Evolutionary conservation across 2,113 vertebrate genomes (phyloP).

Genomic region (Eurystomus gularis): DNA sequence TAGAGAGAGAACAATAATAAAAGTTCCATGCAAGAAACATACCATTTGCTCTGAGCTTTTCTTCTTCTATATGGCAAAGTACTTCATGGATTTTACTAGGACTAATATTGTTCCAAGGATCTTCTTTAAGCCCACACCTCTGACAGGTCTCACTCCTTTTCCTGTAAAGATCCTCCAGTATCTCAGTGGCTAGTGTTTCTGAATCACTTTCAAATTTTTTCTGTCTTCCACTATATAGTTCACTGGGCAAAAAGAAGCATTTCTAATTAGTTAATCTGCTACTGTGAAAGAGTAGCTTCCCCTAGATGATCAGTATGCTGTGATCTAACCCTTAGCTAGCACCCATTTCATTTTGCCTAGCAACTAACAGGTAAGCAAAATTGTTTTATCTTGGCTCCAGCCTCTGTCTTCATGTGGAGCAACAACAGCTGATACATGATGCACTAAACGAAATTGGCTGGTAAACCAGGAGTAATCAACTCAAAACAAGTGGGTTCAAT

Average conservation of each 20-base stretch:
- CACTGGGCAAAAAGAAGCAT: not conserved
- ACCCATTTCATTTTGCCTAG: not conserved
- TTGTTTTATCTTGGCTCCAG: not conserved
- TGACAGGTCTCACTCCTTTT: not conserved
- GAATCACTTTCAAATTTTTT: not conserved
- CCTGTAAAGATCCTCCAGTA: not conserved
- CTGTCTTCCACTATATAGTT: not conserved
- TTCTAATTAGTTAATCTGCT: not conserved
- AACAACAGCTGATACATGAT: not conserved
- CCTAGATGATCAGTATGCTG: not conserved
- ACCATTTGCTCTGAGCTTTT: not conserved
- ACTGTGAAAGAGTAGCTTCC: not conserved
- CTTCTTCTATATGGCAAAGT: not conserved
- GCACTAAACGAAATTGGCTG: not conserved
- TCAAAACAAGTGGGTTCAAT: not conserved
- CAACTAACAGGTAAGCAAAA: not conserved
- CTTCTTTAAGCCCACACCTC: not conserved
- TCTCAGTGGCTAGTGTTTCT: not conserved
- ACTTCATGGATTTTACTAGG: not conserved
- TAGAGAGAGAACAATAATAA: not conserved
- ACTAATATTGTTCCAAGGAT: not conserved
- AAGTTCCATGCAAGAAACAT: not conserved
- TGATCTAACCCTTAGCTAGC: not conserved
- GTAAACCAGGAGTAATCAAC: not conserved
- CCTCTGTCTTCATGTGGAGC: not conserved